Evolutionary conservation across 2,113 vertebrate species (phyloP), one percentile per base, ranked within the genome.

Genomic region (Podiceps cristatus): DNA sequence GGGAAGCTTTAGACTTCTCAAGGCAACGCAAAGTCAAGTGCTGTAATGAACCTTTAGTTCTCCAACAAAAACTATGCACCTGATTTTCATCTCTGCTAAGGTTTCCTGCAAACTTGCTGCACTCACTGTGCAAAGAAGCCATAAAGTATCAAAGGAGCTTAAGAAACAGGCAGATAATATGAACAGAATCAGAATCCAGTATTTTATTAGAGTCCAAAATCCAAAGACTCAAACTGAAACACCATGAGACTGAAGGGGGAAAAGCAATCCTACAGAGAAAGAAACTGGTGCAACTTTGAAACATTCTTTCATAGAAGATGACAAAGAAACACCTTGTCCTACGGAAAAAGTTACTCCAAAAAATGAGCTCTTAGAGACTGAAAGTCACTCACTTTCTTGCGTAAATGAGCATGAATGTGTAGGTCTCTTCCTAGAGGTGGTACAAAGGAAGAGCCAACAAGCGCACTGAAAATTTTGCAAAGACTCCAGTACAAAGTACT

Each of bases 361-460:
- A 84, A 78, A 78, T 13, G 33, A 92, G 42, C 45, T 60, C 10
- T 82, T 64, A 72, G 33, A 91, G 53, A 56, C 76, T 55, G 37
- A 81, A 88, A 88, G 86, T 86, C 93, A 76, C 45, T 16, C 7
- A 3, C 23, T 56, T 73, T 52, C 64, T 81, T 64, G 47, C 35
- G 5, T 23, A 84, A 91, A 84, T 10, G 62, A 91, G 60, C 40
- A 49, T 7, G 22, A 93, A 78, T 0, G 0, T 18, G 28, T 31
- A 71, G 67, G 93, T 83, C 72, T 71, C 40, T 62, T 97, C 88
- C 83, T 66, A 75, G 58, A 80, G 53, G 58, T 64, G 53, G 78
- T 74, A 93, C 62, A 87, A 88, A 93, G 79, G 69, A 94, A 75
- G 20, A 89, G 55, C 63, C 94, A 96, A 80, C 16, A 62, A 67